Conservation (phyloP, 2,797 vertebrate genomes). For the Peromyscus nudipes region DNA sequence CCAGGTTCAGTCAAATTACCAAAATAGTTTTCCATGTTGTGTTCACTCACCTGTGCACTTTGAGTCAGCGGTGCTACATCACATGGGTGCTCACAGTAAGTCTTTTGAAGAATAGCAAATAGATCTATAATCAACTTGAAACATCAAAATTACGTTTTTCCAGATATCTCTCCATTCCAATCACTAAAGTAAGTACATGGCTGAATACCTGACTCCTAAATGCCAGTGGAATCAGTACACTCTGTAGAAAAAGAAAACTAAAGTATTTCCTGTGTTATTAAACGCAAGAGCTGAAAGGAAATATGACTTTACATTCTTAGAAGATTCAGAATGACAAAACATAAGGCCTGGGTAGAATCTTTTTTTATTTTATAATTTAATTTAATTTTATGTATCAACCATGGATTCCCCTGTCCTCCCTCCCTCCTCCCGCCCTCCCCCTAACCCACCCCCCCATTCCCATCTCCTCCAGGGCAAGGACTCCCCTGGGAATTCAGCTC, state of each 20-base stretch:
- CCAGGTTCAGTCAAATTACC: not conserved
- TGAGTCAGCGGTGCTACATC: not conserved
- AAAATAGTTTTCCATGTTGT: not conserved
- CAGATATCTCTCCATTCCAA: not conserved
- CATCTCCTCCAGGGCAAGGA: too few species aligned
- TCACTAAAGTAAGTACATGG: not conserved
- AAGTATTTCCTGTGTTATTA: not conserved
- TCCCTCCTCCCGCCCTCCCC: too few species aligned
- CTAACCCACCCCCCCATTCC: too few species aligned
- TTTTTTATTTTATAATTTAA: too few species aligned
- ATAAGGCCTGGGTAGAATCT: not conserved
- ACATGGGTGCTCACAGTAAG: not conserved
- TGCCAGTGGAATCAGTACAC: not conserved
- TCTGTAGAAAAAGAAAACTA: not conserved
- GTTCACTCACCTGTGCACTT: not conserved
- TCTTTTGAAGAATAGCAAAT: not conserved
- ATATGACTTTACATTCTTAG: not conserved
- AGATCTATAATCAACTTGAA: not conserved
- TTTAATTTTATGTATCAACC: too few species aligned
- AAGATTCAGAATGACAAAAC: not conserved
- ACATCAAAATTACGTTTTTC: constrained; percentile 16
- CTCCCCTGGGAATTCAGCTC: too few species aligned
- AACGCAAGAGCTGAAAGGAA: not conserved
- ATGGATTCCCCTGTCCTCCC: too few species aligned
- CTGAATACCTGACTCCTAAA: not conserved